Percentiles rank a stretch among this genome's conserved stretches.
Conservation (phyloP, 2,113 vertebrate genomes). For the Antigone vipio region DNA sequence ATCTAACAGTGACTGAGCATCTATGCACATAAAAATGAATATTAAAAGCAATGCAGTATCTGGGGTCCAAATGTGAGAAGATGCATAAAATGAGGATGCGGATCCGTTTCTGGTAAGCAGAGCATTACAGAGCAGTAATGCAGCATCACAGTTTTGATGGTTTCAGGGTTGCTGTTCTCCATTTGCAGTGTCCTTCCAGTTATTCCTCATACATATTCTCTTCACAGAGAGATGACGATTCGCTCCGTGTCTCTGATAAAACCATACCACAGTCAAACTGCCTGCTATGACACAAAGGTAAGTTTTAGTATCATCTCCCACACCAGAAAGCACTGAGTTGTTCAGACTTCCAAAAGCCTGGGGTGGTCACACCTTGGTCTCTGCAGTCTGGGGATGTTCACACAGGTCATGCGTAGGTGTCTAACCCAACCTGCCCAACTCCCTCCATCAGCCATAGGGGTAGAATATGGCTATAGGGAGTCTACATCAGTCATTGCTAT, state of each 20-base stretch:
- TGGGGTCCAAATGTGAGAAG: neutral
- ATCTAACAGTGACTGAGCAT: neutral
- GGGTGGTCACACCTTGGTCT: neutral
- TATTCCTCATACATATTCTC: neutral
- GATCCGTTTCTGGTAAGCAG: neutral
- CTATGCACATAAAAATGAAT: neutral
- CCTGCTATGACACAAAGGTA: neutral
- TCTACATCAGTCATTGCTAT: neutral
- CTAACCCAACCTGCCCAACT: neutral
- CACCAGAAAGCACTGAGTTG: neutral
- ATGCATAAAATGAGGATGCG: neutral
- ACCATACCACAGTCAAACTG: fast-evolving
- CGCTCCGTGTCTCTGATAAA: neutral
- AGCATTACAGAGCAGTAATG: neutral
- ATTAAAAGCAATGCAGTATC: neutral
- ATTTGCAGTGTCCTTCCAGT: neutral
- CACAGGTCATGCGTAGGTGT: neutral
- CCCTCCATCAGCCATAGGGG: neutral
- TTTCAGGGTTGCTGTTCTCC: neutral
- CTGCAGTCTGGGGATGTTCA: neutral
- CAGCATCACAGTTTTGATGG: neutral
- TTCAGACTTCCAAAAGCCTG: neutral
- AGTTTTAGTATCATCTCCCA: neutral
- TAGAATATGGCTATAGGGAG: neutral
- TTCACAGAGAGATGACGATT: neutral